A percentile compares a stretch with the other conserved stretches of the same genome.
Conservation (phyloP, 2,113 vertebrate species). For the Phocoena sinus region DNA sequence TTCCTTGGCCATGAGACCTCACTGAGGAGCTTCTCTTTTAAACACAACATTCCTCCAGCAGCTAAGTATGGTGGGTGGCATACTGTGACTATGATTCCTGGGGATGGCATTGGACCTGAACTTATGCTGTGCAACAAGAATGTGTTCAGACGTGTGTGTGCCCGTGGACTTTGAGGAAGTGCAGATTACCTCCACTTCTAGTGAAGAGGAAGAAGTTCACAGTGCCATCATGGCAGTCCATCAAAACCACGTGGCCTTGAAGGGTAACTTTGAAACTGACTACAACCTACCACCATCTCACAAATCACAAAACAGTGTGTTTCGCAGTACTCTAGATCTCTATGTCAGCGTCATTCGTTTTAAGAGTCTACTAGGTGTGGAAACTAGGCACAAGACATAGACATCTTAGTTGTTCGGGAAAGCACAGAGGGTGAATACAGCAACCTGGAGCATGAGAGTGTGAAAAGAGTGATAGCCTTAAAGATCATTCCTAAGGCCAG, state of each 20-base stretch:
- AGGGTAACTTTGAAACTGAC: slow-evolving; percentile 89
- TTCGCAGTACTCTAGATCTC: slow-evolving; percentile 84
- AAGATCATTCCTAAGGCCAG: slow-evolving; percentile 87
- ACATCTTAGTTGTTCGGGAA: slow-evolving; percentile 89
- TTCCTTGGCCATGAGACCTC: neutral
- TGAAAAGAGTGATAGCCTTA: slow-evolving; percentile 86
- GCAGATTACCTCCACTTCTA: slow-evolving; percentile 76
- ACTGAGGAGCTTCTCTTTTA: neutral
- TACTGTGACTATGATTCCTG: slow-evolving; percentile 88
- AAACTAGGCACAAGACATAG: slow-evolving; percentile 86
- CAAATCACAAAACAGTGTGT: slow-evolving; percentile 84
- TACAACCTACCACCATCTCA: slow-evolving; percentile 83
- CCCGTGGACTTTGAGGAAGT: slow-evolving; percentile 91
- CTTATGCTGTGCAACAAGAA: slow-evolving; percentile 85
- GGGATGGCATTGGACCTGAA: slow-evolving; percentile 87
- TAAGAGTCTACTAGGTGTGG: slow-evolving; percentile 84
- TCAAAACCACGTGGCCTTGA: slow-evolving; percentile 86
- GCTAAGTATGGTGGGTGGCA: slow-evolving; percentile 87
- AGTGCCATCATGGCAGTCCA: slow-evolving; percentile 86
- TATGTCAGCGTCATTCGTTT: slow-evolving; percentile 90
- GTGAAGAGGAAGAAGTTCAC: slow-evolving; percentile 81
- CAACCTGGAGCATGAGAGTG: slow-evolving; percentile 88
- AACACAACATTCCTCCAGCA: slow-evolving; percentile 74
- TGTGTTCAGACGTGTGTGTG: slow-evolving; percentile 87
- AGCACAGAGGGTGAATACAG: slow-evolving; percentile 93